Evolutionary conservation across 2,888 invertebrate genomes (phyloP).

Genomic region (Proisotoma minuta): DNA sequence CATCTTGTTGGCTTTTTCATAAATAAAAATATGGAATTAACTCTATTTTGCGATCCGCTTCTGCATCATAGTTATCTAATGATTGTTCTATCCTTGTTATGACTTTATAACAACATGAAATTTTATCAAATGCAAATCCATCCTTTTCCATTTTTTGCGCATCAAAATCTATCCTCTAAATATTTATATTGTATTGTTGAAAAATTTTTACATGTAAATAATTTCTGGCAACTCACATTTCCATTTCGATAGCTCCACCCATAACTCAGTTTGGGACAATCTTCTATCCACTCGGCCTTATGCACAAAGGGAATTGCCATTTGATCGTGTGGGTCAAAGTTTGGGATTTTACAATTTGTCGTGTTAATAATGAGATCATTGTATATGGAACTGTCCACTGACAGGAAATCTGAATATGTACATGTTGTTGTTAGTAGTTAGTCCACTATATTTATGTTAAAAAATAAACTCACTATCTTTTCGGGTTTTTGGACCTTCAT

Average conservation of each 20-base stretch:
- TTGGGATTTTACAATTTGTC: neutral
- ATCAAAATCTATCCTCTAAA: neutral
- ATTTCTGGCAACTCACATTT: no score
- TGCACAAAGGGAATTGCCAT: neutral
- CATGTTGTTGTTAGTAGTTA: neutral
- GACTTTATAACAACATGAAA: neutral
- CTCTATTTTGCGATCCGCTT: neutral
- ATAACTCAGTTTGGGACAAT: neutral
- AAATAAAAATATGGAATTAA: no score
- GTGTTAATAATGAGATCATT: neutral
- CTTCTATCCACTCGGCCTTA: neutral
- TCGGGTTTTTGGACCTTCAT: neutral
- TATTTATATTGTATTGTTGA: neutral
- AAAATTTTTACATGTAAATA: no score
- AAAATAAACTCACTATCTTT: neutral
- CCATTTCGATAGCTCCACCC: neutral
- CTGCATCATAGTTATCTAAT: neutral
- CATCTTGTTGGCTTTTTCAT: no score
- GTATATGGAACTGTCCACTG: neutral
- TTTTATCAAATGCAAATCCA: neutral
- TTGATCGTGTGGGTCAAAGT: neutral
- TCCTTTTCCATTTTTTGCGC: neutral
- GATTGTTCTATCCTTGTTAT: neutral
- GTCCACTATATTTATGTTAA: neutral
- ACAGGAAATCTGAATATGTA: slow-evolving; percentile 4